phyloP scores from a whole-genome alignment of 2,888 invertebrate species.

The Pristionchus mayeri region DNA sequence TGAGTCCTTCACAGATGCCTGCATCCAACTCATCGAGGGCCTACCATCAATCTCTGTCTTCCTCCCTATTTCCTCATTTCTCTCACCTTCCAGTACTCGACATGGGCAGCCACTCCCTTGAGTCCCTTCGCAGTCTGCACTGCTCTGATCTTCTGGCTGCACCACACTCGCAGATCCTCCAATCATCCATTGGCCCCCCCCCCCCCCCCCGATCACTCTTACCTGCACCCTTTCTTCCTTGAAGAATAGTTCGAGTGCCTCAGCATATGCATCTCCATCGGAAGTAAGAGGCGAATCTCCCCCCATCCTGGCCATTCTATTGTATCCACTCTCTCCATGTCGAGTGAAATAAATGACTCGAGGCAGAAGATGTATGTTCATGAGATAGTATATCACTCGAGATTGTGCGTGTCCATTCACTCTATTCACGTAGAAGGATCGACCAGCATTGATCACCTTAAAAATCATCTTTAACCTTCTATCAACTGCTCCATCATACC shows the following conservation, averaged over 20 bases:
- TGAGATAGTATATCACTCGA: constrained; percentile 96
- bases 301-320: constrained; percentile 91
- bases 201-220: constrained; percentile 74
- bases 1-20: constrained; percentile 81
- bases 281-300: constrained; percentile 92
- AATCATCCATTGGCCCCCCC: constrained; percentile 75
- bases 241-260: constrained; percentile 62
- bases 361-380: constrained; percentile 98
- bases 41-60: constrained; percentile 76
- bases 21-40: constrained; percentile 97
- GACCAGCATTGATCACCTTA: constrained; percentile 82
- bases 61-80: not conserved
- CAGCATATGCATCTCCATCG: constrained; percentile 80
- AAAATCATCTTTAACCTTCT: not conserved
- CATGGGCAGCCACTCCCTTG: constrained; percentile 87
- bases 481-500: not conserved
- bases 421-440: constrained; percentile 78
- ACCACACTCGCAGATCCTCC: constrained; percentile 91
- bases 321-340: constrained; percentile 97
- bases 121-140: constrained; percentile 88
- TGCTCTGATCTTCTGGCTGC: constrained; percentile 89
- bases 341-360: constrained; percentile 96
- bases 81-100: constrained; percentile 90
- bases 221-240: constrained; percentile 84
- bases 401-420: constrained; percentile 89